These are phyloP conservation scores for Tetrao urogallus DNA, from an alignment of 2,113 vertebrate species.

Conservation along the genomic window DNA sequence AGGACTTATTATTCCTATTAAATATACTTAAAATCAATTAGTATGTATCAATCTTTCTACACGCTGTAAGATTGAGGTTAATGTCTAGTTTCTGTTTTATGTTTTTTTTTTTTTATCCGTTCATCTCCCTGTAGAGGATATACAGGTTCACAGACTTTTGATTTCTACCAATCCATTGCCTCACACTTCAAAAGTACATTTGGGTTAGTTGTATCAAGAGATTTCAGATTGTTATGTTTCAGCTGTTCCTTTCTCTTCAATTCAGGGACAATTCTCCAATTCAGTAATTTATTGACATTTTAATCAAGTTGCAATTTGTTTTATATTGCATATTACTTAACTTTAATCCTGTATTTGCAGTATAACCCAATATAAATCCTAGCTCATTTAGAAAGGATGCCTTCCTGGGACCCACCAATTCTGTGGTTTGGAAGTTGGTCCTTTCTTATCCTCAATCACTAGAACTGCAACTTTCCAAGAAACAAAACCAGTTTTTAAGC, in stretches of 20 bases:
- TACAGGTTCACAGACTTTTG: background rate
- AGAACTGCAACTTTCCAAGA: background rate
- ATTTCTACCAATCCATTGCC: background rate
- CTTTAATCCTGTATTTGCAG: background rate
- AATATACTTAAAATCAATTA: no score
- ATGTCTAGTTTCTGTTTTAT: accelerated
- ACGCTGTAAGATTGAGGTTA: background rate
- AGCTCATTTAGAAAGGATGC: background rate
- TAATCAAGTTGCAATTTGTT: background rate
- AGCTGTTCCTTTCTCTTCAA: background rate
- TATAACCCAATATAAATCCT: background rate
- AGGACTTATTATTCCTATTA: background rate
- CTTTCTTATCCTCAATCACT: background rate
- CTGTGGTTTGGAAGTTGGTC: background rate
- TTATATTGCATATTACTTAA: background rate
- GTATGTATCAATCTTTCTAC: background rate
- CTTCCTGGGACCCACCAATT: background rate
- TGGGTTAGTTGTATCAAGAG: no score
- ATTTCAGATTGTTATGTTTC: background rate
- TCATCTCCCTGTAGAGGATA: background rate
- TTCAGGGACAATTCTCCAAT: background rate
- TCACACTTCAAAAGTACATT: no score
- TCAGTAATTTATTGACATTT: background rate
- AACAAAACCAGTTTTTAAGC: background rate
- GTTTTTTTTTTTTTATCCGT: background rate